A percentile compares a stretch with the other conserved stretches of the same genome.
These are phyloP conservation scores for Peromyscus californicus DNA, from an alignment of 2,113 vertebrate genomes.

Conservation along the genomic window DNA sequence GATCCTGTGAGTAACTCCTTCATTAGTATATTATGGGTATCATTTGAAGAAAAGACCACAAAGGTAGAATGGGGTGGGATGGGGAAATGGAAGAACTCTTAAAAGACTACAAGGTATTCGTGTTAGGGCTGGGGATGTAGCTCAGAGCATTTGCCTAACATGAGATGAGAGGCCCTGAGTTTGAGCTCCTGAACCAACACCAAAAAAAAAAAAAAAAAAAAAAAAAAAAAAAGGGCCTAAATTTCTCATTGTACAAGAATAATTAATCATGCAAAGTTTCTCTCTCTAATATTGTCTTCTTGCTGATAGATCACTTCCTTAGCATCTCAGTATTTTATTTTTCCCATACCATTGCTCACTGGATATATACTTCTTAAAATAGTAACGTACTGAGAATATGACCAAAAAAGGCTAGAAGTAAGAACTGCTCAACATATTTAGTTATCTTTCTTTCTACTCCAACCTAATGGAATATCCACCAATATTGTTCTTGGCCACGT, in stretches of 20 bases:
- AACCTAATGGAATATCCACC: not conserved
- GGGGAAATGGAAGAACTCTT: not conserved
- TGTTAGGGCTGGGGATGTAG: not conserved
- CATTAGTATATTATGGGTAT: not conserved
- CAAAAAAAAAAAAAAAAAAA: too few relatives aligned
- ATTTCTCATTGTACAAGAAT: not conserved
- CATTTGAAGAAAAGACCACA: slow-evolving; percentile 26
- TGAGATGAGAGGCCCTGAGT: not conserved
- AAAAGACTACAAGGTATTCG: not conserved
- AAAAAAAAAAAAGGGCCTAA: not conserved
- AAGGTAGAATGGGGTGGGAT: not conserved
- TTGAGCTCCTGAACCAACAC: not conserved
- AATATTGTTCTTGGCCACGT: not conserved
- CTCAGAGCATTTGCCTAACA: not conserved
- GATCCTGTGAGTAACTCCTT: slow-evolving; percentile 88
- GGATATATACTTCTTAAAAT: not conserved
- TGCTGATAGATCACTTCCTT: not conserved
- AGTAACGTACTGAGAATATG: not conserved
- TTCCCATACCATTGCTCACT: not conserved
- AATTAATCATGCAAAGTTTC: not conserved
- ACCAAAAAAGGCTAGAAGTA: slow-evolving; percentile 29
- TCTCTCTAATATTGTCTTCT: not conserved
- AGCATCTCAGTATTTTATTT: slow-evolving; percentile 33
- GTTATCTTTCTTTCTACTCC: not conserved
- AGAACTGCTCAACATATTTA: not conserved